phyloP scores from a whole-genome alignment of 2,888 invertebrate species.

The Eilema caniola region DNA sequence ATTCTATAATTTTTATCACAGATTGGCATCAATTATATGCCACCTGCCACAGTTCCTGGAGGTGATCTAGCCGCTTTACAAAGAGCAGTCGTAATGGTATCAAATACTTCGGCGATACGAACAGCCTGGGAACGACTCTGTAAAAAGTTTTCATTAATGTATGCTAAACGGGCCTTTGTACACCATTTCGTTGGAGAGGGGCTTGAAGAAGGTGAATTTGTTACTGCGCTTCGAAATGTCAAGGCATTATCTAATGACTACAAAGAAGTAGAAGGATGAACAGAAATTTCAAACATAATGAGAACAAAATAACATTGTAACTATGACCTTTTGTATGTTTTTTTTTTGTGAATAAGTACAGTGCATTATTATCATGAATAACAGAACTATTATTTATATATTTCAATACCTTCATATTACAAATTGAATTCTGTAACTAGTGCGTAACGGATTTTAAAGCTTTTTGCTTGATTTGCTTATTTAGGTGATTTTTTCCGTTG shows the following conservation, averaged over 20 bases:
- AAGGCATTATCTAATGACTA: conserved; percentile 89
- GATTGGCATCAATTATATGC: conserved; percentile 92
- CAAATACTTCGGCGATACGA: conserved; percentile 92
- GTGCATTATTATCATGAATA: background rate
- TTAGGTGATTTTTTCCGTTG: no score
- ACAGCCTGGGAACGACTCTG: conserved; percentile 93
- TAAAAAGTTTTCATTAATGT: conserved; percentile 94
- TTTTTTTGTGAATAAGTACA: background rate
- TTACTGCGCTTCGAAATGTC: conserved; percentile 88
- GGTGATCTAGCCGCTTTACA: conserved; percentile 92
- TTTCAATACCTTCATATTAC: background rate
- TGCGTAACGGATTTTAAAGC: no score
- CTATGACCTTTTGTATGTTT: background rate
- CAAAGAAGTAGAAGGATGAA: conserved; percentile 87
- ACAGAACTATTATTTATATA: background rate
- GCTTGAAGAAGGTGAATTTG: conserved; percentile 89
- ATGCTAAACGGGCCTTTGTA: conserved; percentile 93
- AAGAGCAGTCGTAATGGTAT: conserved; percentile 94
- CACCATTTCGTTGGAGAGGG: conserved; percentile 94
- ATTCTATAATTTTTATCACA: conserved; percentile 53
- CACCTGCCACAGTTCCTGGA: conserved; percentile 91
- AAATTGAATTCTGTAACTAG: no score
- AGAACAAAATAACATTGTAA: background rate
- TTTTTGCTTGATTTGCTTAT: no score
- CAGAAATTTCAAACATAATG: background rate